Evolutionary conservation across 92 coral and sea anemone genomes (phyloP).

Genomic region (Parazoanthus atlanticus): DNA sequence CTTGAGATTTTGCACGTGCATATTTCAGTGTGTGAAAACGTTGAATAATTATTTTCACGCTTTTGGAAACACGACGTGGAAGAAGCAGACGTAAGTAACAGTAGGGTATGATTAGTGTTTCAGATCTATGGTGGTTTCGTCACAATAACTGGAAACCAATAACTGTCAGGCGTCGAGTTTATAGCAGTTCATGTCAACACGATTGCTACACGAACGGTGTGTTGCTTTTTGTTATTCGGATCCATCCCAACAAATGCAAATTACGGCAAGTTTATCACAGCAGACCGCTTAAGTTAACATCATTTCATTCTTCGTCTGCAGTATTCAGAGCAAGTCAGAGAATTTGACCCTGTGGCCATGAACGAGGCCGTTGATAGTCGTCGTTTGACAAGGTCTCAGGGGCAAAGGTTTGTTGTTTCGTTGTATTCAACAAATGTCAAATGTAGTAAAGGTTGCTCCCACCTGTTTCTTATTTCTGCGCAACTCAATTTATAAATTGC

Average conservation of each 20-base stretch:
- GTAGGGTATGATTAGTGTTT: background rate
- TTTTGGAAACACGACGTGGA: background rate
- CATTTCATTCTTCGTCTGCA: background rate
- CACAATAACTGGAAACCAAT: too few species aligned
- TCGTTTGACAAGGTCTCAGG: slow-evolving; percentile 51
- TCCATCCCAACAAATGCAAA: background rate
- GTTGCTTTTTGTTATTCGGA: background rate
- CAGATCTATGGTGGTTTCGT: background rate
- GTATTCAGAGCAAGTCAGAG: slow-evolving; percentile 69
- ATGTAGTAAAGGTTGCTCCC: background rate
- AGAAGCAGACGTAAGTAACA: too few species aligned
- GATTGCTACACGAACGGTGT: too few species aligned
- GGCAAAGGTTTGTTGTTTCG: slow-evolving; percentile 52
- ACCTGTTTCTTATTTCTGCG: too few species aligned
- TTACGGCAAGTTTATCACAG: background rate
- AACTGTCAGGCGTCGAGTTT: too few species aligned
- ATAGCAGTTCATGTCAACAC: background rate
- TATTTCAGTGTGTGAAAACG: background rate
- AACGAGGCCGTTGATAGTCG: slow-evolving; percentile 70
- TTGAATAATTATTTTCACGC: background rate
- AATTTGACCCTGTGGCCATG: slow-evolving; percentile 78
- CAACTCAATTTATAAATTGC: too few species aligned
- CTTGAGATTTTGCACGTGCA: slow-evolving; percentile 28
- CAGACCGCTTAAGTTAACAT: background rate
- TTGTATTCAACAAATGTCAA: background rate